These are phyloP conservation scores for Plagiodera versicolora DNA, from an alignment of 2,888 invertebrate genomes.

Conservation along the genomic window DNA sequence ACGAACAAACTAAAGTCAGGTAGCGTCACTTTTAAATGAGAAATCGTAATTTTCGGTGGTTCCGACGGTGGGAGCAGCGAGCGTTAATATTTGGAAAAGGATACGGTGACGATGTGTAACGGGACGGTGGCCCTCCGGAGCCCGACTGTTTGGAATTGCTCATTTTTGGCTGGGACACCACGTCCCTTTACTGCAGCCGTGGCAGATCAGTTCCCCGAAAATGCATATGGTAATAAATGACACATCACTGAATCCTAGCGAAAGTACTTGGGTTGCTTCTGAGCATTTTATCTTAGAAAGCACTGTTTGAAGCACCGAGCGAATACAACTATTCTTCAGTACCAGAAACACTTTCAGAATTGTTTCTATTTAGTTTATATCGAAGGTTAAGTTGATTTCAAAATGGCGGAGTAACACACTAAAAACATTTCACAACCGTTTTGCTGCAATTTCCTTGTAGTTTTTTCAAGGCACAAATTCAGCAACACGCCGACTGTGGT, in stretches of 20 bases:
- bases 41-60: constrained; percentile 41
- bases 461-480: constrained; percentile 30
- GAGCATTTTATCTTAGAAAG: constrained; percentile 40
- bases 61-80: constrained; percentile 51
- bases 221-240: constrained; percentile 53
- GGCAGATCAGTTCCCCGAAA: constrained; percentile 54
- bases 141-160: constrained; percentile 69
- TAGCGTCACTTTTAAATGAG: constrained; percentile 15
- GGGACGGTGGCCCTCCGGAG: constrained; percentile 61
- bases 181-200: constrained; percentile 64
- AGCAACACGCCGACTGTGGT: constrained; percentile 34
- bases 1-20: not conserved
- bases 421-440: constrained; percentile 50
- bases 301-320: constrained; percentile 37
- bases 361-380: constrained; percentile 50
- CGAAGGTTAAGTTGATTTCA: constrained; percentile 56
- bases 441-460: constrained; percentile 29
- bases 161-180: constrained; percentile 65
- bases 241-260: constrained; percentile 48
- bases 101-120: constrained; percentile 61
- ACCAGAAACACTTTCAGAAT: constrained; percentile 43
- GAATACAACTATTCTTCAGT: constrained; percentile 40
- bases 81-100: constrained; percentile 56
- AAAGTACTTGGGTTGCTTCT: constrained; percentile 37
- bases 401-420: constrained; percentile 56